Conservation (phyloP, 2,888 invertebrate genomes). For the Nymphalis polychloros region DNA sequence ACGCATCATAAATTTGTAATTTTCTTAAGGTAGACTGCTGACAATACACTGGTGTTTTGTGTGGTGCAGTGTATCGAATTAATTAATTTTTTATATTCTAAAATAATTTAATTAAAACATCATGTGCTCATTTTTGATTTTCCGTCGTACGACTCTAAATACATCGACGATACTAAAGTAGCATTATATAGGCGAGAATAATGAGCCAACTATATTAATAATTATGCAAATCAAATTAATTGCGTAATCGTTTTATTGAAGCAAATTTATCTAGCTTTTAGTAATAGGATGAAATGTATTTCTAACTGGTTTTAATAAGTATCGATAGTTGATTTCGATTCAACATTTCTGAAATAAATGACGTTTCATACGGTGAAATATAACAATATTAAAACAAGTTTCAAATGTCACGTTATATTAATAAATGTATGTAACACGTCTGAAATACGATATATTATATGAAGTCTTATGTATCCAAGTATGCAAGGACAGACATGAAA, state of each 20-base stretch:
- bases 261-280: constrained; percentile 24
- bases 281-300: constrained; percentile 17
- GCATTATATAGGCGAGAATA: constrained; percentile 14
- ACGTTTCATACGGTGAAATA: no score
- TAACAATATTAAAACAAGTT: background rate
- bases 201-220: constrained; percentile 28
- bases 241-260: constrained; percentile 29
- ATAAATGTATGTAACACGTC: background rate
- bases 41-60: no score
- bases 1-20: no score
- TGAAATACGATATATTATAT: constrained; percentile 9
- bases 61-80: no score
- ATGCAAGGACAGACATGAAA: constrained; percentile 19
- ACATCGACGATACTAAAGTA: constrained; percentile 7
- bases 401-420: background rate
- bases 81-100: no score
- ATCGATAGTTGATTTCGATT: background rate
- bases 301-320: background rate
- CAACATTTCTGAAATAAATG: background rate
- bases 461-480: constrained; percentile 12
- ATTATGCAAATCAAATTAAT: constrained; percentile 32
- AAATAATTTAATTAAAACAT: no score
- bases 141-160: constrained; percentile 9
- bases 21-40: no score
- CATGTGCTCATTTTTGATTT: background rate